Evolutionary conservation across 2,797 vertebrate species (phyloP).

Genomic region (Squalus acanthias): DNA sequence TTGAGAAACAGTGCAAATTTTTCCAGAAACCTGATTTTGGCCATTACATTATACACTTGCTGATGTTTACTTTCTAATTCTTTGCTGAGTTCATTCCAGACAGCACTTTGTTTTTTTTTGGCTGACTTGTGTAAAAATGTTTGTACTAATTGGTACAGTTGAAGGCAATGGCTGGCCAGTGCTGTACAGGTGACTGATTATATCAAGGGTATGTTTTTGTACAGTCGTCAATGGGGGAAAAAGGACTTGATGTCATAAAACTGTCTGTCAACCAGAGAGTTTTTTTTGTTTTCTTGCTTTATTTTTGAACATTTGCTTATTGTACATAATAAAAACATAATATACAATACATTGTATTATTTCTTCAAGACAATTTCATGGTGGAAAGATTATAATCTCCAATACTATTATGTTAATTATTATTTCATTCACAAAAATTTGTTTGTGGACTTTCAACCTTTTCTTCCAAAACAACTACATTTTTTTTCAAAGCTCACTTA

Average conservation of each 20-base stretch:
- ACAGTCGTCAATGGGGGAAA: conserved; percentile 41
- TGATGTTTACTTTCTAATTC: conserved; percentile 41
- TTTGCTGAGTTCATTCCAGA: conserved; percentile 47
- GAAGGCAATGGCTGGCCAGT: conserved; percentile 44
- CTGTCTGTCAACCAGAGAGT: conserved; percentile 61
- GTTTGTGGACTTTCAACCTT: conserved; percentile 39
- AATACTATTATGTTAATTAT: conserved; percentile 10
- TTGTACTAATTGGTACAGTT: background rate
- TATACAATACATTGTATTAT: conserved; percentile 25
- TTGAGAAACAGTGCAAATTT: background rate
- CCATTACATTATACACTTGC: conserved; percentile 15
- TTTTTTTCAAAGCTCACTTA: conserved; percentile 13
- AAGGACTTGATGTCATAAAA: conserved; percentile 41
- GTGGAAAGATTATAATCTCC: conserved; percentile 37
- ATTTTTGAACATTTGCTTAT: conserved; percentile 68
- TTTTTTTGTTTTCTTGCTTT: conserved; percentile 57
- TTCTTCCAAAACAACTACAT: conserved; percentile 40
- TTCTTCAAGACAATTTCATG: conserved; percentile 40
- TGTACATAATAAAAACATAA: conserved; percentile 67
- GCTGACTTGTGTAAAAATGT: conserved; percentile 25
- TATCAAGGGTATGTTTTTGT: conserved; percentile 44
- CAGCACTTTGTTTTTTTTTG: conserved; percentile 8
- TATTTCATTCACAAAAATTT: conserved; percentile 34
- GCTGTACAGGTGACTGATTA: conserved; percentile 45
- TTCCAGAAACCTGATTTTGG: conserved; percentile 6